phyloP scores from a whole-genome alignment of 2,888 invertebrate species.

The Cabera pusaria region DNA sequence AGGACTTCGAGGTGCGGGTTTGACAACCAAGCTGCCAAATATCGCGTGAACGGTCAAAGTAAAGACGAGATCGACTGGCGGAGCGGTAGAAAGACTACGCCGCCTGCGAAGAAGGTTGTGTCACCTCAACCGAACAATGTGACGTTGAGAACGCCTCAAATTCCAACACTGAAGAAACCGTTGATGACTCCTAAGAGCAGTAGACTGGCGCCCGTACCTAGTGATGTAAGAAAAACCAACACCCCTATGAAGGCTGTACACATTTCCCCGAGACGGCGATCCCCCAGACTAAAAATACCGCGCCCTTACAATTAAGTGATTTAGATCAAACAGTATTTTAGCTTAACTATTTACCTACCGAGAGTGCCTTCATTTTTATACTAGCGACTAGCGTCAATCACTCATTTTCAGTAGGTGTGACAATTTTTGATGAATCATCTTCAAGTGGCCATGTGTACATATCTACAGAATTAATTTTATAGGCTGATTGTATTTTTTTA shows the following conservation, averaged over 20 bases:
- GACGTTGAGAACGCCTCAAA: slow-evolving; percentile 54
- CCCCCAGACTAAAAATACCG: slow-evolving; percentile 62
- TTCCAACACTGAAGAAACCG: slow-evolving; percentile 84
- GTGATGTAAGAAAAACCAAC: slow-evolving; percentile 71
- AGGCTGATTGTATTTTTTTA: slow-evolving; percentile 16
- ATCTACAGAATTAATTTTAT: slow-evolving; percentile 37
- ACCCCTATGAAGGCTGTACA: slow-evolving; percentile 84
- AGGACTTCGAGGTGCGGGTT: slow-evolving; percentile 37
- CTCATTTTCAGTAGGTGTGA: slow-evolving; percentile 34
- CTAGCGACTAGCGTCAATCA: too few species aligned
- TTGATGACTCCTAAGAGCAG: slow-evolving; percentile 82
- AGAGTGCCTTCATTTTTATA: slow-evolving; percentile 28
- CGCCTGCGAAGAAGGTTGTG: slow-evolving; percentile 55
- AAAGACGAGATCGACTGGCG: slow-evolving; percentile 57
- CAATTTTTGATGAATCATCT: slow-evolving; percentile 46
- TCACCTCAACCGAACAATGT: slow-evolving; percentile 54
- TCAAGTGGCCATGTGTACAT: slow-evolving; percentile 66
- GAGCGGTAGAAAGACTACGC: slow-evolving; percentile 53
- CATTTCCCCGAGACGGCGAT: slow-evolving; percentile 68
- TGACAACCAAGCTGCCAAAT: slow-evolving; percentile 35
- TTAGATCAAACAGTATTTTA: slow-evolving; percentile 19
- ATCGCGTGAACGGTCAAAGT: slow-evolving; percentile 37
- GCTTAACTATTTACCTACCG: slow-evolving; percentile 25
- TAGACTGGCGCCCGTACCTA: slow-evolving; percentile 65
- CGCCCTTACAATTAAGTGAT: slow-evolving; percentile 34